Conservation (phyloP, 2,113 vertebrate genomes). For the Vidua chalybeata region DNA sequence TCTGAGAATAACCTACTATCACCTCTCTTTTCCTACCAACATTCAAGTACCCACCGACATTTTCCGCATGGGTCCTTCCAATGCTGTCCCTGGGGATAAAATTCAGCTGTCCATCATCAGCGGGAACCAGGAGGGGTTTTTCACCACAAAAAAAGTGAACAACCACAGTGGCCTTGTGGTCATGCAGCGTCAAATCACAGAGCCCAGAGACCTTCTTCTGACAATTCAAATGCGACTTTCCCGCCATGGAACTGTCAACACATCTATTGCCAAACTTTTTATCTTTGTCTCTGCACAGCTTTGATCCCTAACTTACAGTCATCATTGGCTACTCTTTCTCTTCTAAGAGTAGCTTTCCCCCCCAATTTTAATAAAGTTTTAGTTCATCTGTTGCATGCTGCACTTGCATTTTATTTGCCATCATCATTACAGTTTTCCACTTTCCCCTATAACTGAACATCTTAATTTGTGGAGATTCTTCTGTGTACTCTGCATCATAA, state of each 20-base stretch:
- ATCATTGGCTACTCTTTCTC: neutral
- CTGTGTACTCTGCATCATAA: neutral
- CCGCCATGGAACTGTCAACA: constrained; percentile 82
- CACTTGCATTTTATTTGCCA: constrained; percentile 55
- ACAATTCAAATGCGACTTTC: constrained; percentile 88
- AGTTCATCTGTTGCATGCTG: constrained; percentile 38
- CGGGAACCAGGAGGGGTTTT: constrained; percentile 91
- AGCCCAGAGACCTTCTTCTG: constrained; percentile 89
- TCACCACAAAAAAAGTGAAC: constrained; percentile 80
- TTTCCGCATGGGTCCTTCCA: constrained; percentile 97
- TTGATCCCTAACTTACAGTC: constrained; percentile 64
- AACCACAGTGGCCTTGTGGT: constrained; percentile 86
- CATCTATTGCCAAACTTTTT: constrained; percentile 88
- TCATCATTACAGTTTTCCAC: neutral
- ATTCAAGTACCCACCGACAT: constrained; percentile 90
- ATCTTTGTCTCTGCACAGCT: constrained; percentile 90
- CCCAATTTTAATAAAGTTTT: constrained; percentile 71
- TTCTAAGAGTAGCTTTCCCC: neutral
- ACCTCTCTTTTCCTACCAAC: constrained; percentile 97
- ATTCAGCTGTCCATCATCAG: constrained; percentile 87
- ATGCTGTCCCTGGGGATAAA: constrained; percentile 83
- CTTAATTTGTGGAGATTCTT: neutral
- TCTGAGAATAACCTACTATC: constrained; percentile 97
- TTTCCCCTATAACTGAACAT: neutral
- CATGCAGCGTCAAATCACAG: constrained; percentile 81